Conservation (phyloP, 2,797 vertebrate genomes). For the Vireo griseus region DNA sequence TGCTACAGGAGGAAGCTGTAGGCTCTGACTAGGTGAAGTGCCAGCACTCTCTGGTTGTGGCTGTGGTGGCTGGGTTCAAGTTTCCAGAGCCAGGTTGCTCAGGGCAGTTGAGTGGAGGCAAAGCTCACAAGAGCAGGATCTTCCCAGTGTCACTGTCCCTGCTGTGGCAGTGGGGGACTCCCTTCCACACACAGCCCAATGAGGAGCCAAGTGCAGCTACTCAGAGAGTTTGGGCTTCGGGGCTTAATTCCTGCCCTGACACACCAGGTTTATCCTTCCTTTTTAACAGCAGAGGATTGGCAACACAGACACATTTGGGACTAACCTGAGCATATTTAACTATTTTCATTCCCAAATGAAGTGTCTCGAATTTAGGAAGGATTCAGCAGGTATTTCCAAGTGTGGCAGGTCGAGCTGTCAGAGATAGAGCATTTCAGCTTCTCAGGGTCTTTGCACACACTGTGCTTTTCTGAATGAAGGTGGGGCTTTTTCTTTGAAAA, state of each 20-base stretch:
- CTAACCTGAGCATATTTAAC: background rate
- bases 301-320: background rate
- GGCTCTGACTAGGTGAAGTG: background rate
- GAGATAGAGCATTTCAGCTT: background rate
- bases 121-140: background rate
- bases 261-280: background rate
- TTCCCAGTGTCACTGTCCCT: background rate
- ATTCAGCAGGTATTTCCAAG: background rate
- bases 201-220: background rate
- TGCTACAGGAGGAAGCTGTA: background rate
- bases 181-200: background rate
- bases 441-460: background rate
- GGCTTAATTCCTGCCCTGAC: background rate
- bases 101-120: background rate
- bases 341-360: background rate
- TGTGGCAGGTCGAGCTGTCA: background rate
- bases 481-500: background rate
- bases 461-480: background rate
- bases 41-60: background rate
- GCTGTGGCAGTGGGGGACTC: background rate
- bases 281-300: background rate
- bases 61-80: background rate
- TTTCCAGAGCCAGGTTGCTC: background rate
- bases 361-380: background rate
- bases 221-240: background rate